phyloP scores from a whole-genome alignment of 2,113 vertebrate species.

The Siniperca chuatsi region DNA sequence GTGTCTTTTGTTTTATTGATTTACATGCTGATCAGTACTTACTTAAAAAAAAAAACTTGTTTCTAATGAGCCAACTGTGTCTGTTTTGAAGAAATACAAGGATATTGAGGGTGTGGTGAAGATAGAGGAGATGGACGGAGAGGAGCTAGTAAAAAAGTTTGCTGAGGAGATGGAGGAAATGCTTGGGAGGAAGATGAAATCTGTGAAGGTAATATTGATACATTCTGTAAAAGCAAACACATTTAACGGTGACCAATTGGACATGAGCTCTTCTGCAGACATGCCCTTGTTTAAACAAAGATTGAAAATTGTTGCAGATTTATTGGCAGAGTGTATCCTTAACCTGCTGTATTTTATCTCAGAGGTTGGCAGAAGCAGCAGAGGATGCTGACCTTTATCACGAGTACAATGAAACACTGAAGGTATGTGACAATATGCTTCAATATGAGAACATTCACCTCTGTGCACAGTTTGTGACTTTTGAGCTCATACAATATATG shows the following conservation, averaged over 20 bases:
- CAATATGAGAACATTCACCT: not conserved
- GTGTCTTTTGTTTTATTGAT: no score
- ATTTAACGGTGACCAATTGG: not conserved
- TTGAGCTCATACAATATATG: not conserved
- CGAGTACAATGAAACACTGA: conserved; percentile 90
- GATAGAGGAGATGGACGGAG: conserved; percentile 93
- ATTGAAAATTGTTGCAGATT: not conserved
- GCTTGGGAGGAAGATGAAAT: conserved; percentile 94
- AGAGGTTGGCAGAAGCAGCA: conserved; percentile 93
- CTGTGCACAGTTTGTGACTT: not conserved
- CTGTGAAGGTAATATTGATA: conserved; percentile 87
- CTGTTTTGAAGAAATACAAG: conserved; percentile 90
- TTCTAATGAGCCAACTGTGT: not conserved
- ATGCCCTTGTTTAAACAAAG: not conserved
- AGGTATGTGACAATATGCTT: conserved; percentile 81
- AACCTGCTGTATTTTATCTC: conserved; percentile 33
- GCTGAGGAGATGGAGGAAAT: conserved; percentile 95
- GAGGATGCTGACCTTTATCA: conserved; percentile 95
- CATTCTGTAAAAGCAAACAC: not conserved
- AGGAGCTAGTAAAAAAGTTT: conserved; percentile 92
- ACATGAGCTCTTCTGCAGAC: not conserved
- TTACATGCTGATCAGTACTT: not conserved
- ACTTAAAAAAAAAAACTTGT: not conserved
- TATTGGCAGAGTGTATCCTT: not conserved
- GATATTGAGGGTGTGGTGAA: conserved; percentile 90